Conservation (phyloP, 2,888 invertebrate genomes). For the Petrolisthes manimaculis region DNA sequence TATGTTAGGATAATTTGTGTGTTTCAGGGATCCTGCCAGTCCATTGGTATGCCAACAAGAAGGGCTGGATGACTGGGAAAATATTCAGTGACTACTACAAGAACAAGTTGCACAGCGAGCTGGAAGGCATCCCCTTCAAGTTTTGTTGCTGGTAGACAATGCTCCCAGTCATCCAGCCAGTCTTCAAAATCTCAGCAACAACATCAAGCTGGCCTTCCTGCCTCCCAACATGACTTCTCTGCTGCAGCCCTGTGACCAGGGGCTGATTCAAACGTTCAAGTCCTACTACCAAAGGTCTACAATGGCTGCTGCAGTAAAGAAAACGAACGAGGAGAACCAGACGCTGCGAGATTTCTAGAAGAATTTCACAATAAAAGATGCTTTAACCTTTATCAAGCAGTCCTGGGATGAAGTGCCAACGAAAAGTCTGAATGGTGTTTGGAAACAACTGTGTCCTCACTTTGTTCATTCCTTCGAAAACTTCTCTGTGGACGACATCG, state of each 20-base stretch:
- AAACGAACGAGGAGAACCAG: not conserved
- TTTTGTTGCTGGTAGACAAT: not conserved
- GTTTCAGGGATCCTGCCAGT: not conserved
- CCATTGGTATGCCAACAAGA: conserved; percentile 9
- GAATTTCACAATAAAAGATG: not conserved
- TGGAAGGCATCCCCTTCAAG: not conserved
- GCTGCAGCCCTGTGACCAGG: conserved; percentile 3
- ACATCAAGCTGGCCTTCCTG: not conserved
- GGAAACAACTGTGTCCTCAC: conserved; percentile 9
- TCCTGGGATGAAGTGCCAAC: not conserved
- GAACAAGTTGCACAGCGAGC: not conserved
- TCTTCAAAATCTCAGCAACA: not conserved
- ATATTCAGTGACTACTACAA: not conserved
- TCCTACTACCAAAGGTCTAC: not conserved
- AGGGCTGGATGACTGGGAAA: not conserved
- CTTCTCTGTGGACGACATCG: not conserved
- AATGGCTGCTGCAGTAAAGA: not conserved
- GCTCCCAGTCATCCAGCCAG: not conserved
- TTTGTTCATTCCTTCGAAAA: not conserved
- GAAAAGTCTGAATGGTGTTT: not conserved
- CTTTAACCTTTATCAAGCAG: not conserved
- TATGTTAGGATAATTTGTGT: not conserved
- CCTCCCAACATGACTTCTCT: conserved; percentile 11
- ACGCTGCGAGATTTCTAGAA: not conserved
- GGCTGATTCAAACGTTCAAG: not conserved